Conservation (phyloP, 1,140 invertebrate genomes). For the Formica exsecta region DNA sequence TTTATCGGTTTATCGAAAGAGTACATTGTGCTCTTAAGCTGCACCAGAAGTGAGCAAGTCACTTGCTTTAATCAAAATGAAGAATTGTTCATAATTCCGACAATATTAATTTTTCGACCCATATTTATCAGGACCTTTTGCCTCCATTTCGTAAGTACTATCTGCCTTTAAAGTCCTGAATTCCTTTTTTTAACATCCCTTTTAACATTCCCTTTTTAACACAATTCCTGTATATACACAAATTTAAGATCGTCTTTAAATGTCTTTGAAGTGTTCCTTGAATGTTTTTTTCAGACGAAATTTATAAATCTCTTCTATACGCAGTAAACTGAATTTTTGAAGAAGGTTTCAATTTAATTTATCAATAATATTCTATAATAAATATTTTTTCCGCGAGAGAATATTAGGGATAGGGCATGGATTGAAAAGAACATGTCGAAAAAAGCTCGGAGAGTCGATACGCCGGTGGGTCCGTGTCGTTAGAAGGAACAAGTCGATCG, state of each 20-base stretch:
- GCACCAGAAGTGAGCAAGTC: no score
- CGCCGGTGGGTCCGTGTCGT: slow-evolving; percentile 62
- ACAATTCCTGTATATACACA: neutral
- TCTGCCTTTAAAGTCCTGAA: no score
- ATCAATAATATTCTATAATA: neutral
- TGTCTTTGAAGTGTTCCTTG: neutral
- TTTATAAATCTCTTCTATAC: neutral
- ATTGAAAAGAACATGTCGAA: no score
- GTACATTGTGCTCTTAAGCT: no score
- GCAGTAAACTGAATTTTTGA: neutral
- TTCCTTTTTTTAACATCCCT: no score
- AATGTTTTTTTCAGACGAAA: neutral
- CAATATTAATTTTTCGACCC: no score
- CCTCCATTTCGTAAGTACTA: no score
- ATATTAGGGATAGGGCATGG: neutral
- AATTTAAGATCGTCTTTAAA: neutral
- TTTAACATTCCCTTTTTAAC: no score
- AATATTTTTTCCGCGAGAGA: neutral
- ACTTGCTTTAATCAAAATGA: no score
- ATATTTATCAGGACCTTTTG: no score
- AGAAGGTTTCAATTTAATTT: neutral
- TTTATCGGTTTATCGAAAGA: no score
- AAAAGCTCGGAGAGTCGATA: slow-evolving; percentile 33
- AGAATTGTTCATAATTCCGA: no score
- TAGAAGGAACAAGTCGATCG: slow-evolving; percentile 69